Evolutionary conservation across 2,888 invertebrate genomes (phyloP).

Genomic region (Agriopis leucophaearia): DNA sequence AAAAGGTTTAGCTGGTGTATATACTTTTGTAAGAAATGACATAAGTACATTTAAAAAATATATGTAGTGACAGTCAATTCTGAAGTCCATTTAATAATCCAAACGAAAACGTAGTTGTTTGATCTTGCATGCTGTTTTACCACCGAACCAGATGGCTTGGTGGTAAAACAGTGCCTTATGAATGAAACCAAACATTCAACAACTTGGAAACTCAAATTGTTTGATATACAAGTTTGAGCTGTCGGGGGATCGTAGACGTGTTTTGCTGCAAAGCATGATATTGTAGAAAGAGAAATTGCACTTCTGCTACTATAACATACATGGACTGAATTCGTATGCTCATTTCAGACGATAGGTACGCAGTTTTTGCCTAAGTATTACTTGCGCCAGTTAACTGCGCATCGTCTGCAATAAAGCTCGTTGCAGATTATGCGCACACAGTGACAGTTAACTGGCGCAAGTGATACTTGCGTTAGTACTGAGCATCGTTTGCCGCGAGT

Average conservation of each 20-base stretch:
- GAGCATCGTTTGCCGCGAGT: too few species aligned
- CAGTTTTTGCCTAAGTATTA: background rate
- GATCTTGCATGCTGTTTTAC: constrained; percentile 10
- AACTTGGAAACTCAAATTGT: constrained; percentile 4
- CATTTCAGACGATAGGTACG: background rate
- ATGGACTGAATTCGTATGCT: background rate
- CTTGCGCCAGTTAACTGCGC: too few species aligned
- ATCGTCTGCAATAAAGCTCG: too few species aligned
- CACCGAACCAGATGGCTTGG: background rate
- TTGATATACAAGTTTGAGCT: constrained; percentile 12
- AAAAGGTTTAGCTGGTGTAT: background rate
- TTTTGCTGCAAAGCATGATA: background rate
- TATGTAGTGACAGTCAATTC: too few species aligned
- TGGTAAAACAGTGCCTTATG: constrained; percentile 10
- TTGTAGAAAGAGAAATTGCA: background rate
- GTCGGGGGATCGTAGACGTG: background rate
- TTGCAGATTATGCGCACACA: too few species aligned
- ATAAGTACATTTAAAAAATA: background rate
- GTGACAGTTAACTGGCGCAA: too few species aligned
- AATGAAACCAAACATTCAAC: constrained; percentile 14
- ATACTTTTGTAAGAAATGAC: too few species aligned
- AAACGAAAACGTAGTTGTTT: constrained; percentile 6
- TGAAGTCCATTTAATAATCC: background rate
- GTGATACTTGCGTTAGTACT: too few species aligned
- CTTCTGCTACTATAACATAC: background rate